Evolutionary conservation across 2,888 invertebrate species (phyloP).

Genomic region (Xestia rhomboidea): DNA sequence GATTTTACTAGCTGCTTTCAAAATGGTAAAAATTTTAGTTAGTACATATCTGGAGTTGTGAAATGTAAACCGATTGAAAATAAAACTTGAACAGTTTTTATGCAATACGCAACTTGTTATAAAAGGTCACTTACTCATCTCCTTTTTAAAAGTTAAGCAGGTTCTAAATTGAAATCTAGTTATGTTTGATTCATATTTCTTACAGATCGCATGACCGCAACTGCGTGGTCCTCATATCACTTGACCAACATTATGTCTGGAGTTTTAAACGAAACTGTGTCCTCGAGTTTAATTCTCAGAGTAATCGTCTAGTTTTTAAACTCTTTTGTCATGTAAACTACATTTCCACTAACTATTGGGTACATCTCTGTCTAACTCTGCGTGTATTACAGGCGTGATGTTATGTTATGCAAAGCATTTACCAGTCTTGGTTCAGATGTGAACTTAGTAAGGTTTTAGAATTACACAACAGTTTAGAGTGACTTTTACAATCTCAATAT

Average conservation of each 20-base stretch:
- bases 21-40: slow-evolving; percentile 25
- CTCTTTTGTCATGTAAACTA: background rate
- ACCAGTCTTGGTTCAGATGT: background rate
- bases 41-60: slow-evolving; percentile 24
- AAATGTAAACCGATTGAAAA: slow-evolving; percentile 24
- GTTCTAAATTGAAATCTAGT: slow-evolving; percentile 23
- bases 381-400: background rate
- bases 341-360: background rate
- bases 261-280: background rate
- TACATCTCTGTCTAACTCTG: background rate
- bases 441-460: background rate
- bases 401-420: background rate
- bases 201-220: background rate
- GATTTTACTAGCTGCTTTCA: slow-evolving; percentile 18
- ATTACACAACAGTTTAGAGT: background rate
- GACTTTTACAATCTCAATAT: background rate
- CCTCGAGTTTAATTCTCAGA: background rate
- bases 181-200: background rate
- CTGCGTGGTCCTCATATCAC: background rate
- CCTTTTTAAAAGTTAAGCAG: slow-evolving; percentile 17
- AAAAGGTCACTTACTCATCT: slow-evolving; percentile 51
- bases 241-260: background rate
- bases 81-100: slow-evolving; percentile 38
- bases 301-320: background rate
- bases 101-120: slow-evolving; percentile 61